Conservation (phyloP, 2,797 vertebrate species). For the Acanthis flammea region DNA sequence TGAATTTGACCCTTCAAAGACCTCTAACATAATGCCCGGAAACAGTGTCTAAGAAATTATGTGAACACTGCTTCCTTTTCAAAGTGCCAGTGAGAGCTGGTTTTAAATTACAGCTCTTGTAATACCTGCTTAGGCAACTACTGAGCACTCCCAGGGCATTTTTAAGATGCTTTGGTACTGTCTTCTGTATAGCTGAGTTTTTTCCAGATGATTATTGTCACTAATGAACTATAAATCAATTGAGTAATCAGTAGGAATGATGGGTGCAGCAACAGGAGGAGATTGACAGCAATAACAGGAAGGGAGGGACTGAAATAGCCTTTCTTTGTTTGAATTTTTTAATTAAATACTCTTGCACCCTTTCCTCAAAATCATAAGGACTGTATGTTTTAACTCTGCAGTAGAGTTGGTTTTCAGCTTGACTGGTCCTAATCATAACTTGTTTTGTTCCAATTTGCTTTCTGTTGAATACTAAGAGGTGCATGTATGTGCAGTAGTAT, state of each 20-base stretch:
- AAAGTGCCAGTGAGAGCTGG: neutral
- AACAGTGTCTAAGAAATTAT: neutral
- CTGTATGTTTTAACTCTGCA: neutral
- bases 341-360: neutral
- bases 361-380: neutral
- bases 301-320: neutral
- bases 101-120: neutral
- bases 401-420: neutral
- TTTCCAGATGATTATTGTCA: neutral
- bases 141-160: neutral
- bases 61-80: neutral
- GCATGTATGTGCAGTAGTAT: neutral
- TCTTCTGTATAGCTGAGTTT: neutral
- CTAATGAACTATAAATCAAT: neutral
- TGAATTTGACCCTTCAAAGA: neutral
- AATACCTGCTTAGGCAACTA: neutral
- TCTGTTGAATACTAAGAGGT: neutral
- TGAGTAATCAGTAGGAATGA: neutral
- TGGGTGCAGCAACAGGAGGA: neutral
- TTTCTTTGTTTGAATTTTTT: neutral
- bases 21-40: neutral
- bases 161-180: neutral
- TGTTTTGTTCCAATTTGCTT: neutral
- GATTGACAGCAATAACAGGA: neutral
- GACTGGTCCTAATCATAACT: neutral